Percentiles rank a stretch among this genome's conserved stretches.
Conservation (phyloP, 2,113 vertebrate genomes). For the Tor tambroides region DNA sequence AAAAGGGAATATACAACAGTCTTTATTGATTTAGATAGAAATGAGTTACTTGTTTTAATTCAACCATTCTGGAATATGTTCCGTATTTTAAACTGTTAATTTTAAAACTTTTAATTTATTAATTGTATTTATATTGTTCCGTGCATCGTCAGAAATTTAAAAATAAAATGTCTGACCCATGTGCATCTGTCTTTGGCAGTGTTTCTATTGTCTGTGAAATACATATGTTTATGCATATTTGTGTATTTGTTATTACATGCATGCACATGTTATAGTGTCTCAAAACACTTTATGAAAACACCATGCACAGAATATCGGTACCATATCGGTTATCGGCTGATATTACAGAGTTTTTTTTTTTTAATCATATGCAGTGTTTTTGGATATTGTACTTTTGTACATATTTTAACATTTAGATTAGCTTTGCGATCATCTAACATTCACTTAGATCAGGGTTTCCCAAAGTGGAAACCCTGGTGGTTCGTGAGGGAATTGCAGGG, state of each 20-base stretch:
- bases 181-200: conserved; percentile 7
- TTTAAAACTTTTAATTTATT: conserved; percentile 65
- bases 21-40: conserved; percentile 55
- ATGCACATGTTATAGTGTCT: conserved; percentile 23
- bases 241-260: too few relatives aligned
- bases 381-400: neutral
- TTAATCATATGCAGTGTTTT: neutral
- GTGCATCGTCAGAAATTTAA: conserved; percentile 61
- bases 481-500: too few relatives aligned
- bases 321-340: neutral
- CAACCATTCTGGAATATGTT: conserved; percentile 29
- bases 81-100: conserved; percentile 45
- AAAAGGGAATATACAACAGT: conserved; percentile 61
- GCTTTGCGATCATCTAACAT: neutral
- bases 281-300: neutral
- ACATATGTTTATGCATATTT: neutral
- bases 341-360: neutral
- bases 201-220: conserved; percentile 24
- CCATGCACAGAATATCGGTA: neutral
- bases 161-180: conserved; percentile 41
- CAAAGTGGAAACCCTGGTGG: too few relatives aligned
- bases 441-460: too few relatives aligned
- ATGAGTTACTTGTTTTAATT: conserved; percentile 13
- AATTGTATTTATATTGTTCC: conserved; percentile 74
- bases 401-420: neutral